Percentiles rank a stretch among this genome's conserved stretches.
These are phyloP conservation scores for Drosophila baimaii DNA, from an alignment of 1,140 invertebrate species.

Conservation along the genomic window DNA sequence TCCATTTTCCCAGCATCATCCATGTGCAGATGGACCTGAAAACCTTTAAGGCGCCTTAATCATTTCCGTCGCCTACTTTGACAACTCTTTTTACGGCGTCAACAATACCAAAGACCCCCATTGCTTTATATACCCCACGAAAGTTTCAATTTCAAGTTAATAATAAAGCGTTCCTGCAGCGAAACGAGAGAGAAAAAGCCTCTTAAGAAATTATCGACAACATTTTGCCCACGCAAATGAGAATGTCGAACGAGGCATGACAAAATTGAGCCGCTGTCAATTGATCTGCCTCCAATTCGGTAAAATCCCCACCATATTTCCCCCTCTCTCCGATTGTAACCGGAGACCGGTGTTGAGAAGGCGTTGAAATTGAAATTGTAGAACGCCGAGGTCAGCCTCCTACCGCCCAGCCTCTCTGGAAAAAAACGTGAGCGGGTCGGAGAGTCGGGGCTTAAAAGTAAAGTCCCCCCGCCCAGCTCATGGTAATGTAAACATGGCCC, in stretches of 20 bases:
- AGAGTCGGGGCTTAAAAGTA: slow-evolving; percentile 44
- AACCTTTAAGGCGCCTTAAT: neutral
- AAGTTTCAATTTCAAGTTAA: slow-evolving; percentile 45
- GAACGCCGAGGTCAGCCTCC: slow-evolving; percentile 39
- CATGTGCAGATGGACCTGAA: neutral
- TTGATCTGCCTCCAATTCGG: slow-evolving; percentile 48
- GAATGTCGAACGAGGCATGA: slow-evolving; percentile 47
- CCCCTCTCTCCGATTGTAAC: slow-evolving; percentile 34
- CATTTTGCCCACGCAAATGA: slow-evolving; percentile 51
- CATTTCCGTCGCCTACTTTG: slow-evolving; percentile 22
- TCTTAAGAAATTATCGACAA: slow-evolving; percentile 53
- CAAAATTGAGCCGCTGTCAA: slow-evolving; percentile 52
- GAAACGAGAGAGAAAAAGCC: slow-evolving; percentile 38
- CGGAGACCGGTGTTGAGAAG: slow-evolving; percentile 32
- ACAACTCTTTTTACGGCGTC: slow-evolving; percentile 29
- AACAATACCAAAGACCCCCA: slow-evolving; percentile 19
- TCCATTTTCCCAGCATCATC: slow-evolving; percentile 7
- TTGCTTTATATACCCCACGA: slow-evolving; percentile 23
- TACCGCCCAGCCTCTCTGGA: slow-evolving; percentile 1
- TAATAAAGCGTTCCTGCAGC: slow-evolving; percentile 22
- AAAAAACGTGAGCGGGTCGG: slow-evolving; percentile 42
- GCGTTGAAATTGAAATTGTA: slow-evolving; percentile 56
- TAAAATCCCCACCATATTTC: slow-evolving; percentile 20
- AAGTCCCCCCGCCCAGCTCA: slow-evolving; percentile 24
- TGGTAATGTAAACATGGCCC: slow-evolving; percentile 45